Evolutionary conservation across 2,113 vertebrate species (phyloP).

Genomic region (Vulpes vulpes): DNA sequence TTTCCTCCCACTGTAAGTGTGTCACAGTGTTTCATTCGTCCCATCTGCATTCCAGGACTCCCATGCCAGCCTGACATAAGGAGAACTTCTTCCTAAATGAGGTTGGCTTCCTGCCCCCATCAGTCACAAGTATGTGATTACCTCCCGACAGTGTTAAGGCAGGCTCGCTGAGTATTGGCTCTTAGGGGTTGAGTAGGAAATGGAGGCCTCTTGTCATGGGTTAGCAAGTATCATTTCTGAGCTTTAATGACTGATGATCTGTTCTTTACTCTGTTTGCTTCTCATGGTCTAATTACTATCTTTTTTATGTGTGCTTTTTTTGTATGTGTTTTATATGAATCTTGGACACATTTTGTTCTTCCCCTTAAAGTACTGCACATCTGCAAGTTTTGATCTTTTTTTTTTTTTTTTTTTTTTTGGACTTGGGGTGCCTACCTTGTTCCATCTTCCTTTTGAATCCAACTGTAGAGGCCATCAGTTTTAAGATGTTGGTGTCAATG

Average conservation of each 20-base stretch:
- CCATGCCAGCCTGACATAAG: neutral
- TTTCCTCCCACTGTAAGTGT: neutral
- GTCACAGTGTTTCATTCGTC: neutral
- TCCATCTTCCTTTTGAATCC: neutral
- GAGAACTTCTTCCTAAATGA: neutral
- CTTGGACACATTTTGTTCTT: neutral
- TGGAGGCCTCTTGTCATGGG: neutral
- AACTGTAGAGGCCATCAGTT: neutral
- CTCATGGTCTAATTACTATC: neutral
- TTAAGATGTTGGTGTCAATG: neutral
- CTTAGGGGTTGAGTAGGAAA: neutral
- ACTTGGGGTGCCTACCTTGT: neutral
- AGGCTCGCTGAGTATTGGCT: neutral
- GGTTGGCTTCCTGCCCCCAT: neutral
- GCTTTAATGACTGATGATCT: neutral
- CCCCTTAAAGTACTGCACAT: neutral
- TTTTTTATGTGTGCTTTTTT: neutral
- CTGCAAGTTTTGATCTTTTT: conserved; percentile 6
- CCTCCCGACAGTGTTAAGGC: neutral
- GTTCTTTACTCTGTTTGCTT: neutral
- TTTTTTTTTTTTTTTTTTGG: neutral
- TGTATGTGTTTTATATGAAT: neutral
- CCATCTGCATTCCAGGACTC: neutral
- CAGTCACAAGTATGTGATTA: neutral
- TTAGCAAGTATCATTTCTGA: neutral